Evolutionary conservation across 2,113 vertebrate species (phyloP).

Genomic region (Podarcis raffonei): DNA sequence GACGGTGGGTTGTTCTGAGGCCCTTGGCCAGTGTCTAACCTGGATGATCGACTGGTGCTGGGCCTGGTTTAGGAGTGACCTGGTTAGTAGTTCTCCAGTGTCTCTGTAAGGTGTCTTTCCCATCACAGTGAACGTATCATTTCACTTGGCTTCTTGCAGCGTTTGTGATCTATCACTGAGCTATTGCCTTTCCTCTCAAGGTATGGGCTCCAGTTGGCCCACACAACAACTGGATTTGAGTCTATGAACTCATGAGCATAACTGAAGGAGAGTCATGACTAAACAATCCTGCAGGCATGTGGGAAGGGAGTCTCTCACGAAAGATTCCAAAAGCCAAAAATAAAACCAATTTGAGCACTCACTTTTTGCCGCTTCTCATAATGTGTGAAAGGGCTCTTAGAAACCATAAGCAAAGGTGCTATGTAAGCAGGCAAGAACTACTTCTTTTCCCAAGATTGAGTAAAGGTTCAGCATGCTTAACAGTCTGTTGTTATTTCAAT

Average conservation of each 20-base stretch:
- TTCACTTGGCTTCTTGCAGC: background rate
- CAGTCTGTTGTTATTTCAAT: background rate
- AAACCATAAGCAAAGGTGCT: accelerated
- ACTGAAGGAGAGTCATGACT: background rate
- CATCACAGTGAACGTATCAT: background rate
- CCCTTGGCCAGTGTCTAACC: too few relatives aligned
- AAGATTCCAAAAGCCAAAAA: background rate
- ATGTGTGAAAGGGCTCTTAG: background rate
- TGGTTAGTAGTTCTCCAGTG: background rate
- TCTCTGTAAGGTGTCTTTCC: background rate
- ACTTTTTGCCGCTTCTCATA: background rate
- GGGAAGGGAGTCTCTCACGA: background rate
- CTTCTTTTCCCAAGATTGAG: background rate
- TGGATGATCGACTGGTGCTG: too few relatives aligned
- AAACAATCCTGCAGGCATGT: background rate
- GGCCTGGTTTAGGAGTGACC: too few relatives aligned
- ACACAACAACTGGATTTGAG: background rate
- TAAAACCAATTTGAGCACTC: background rate
- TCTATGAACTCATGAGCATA: background rate
- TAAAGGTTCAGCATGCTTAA: background rate
- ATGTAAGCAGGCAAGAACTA: background rate
- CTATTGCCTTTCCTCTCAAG: background rate
- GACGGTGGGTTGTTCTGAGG: too few relatives aligned
- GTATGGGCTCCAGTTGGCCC: background rate
- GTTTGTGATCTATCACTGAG: background rate